Conservation (phyloP, 2,113 vertebrate species). For the Lanius collurio region DNA sequence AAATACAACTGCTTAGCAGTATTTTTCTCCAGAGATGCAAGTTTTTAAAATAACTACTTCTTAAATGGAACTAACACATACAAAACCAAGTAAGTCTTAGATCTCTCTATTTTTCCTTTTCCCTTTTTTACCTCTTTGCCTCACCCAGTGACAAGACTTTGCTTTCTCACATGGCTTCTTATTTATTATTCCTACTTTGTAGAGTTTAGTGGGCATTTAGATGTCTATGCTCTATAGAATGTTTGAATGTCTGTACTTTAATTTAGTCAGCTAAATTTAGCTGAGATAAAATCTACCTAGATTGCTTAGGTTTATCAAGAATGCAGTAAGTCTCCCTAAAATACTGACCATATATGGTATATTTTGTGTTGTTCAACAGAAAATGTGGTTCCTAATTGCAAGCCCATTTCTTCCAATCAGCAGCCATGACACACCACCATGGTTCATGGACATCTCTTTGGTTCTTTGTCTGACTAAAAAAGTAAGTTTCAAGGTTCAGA, state of each 20-base stretch:
- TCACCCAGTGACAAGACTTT: neutral
- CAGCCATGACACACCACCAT: neutral
- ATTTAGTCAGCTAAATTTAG: neutral
- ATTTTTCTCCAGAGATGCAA: neutral
- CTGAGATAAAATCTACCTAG: neutral
- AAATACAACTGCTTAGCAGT: neutral
- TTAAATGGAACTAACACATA: neutral
- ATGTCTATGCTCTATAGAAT: no score
- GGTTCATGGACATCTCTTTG: neutral
- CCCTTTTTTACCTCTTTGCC: neutral
- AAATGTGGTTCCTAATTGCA: neutral
- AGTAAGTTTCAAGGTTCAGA: neutral
- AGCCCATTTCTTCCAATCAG: neutral
- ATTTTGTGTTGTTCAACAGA: neutral
- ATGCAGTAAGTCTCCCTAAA: neutral
- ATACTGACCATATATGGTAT: neutral
- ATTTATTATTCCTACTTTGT: neutral
- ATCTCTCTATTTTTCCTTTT: neutral
- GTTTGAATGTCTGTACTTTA: neutral
- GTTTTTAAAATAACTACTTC: neutral
- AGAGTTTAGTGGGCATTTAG: neutral
- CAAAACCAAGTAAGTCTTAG: neutral
- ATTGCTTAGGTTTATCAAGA: neutral
- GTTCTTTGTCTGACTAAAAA: neutral
- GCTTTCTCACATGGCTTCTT: neutral